Evolutionary conservation across 2,113 vertebrate genomes (phyloP), one percentile per base, ranked within the genome.

Genomic region (Irena cyanogastra): DNA sequence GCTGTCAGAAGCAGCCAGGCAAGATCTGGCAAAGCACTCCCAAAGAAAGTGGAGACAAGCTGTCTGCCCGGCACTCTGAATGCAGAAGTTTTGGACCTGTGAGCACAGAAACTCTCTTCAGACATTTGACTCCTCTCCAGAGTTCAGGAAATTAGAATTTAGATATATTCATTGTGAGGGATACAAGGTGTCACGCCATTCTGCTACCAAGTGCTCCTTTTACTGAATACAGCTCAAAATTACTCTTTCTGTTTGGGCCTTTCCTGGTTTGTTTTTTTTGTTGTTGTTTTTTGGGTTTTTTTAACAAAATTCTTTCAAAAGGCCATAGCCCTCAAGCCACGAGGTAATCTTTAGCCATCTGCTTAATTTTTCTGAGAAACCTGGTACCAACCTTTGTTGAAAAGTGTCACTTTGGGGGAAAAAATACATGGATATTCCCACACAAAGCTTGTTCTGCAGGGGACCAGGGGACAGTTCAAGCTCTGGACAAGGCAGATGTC

Each of bases 11-110:
- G 66, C 80, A 92, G 90, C 60, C 64, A 89, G 93, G 69, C 74
- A 71, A 87, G 53, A 54, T 92, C 92, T 90, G 95, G 94, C 83
- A 89, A 72, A 0, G 0, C 0, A 0, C 31, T 87, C 69, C 74
- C 1, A 0, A 80, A 42, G 64, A 95, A 76, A 91, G 84, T 12
- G 22, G 94, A 96, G 95, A 97, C 96, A 87, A 94, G 90, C 80
- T 92, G 96, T 94, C 96, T 96, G 89, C 91, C 77, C 91, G 3
- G 80, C 11, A 3, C 1, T 6, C 83, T 61, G 89, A 94, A 87
- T 7, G 2, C 79, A 79, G 31, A 53, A 74, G 80, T 77, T 90
- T 91, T 96, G 91, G 94, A 76, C 65, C 57, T 0, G 0, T 17
- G 57, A 93, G 80, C 83, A 84, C 70, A 84, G 91, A 92, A 94